A percentile compares a stretch with the other conserved stretches of the same genome.
These are phyloP conservation scores for Aurelia coerulea DNA, from an alignment of 30 jellyfish, hydroid and myxozoan genomes.

Conservation along the genomic window DNA sequence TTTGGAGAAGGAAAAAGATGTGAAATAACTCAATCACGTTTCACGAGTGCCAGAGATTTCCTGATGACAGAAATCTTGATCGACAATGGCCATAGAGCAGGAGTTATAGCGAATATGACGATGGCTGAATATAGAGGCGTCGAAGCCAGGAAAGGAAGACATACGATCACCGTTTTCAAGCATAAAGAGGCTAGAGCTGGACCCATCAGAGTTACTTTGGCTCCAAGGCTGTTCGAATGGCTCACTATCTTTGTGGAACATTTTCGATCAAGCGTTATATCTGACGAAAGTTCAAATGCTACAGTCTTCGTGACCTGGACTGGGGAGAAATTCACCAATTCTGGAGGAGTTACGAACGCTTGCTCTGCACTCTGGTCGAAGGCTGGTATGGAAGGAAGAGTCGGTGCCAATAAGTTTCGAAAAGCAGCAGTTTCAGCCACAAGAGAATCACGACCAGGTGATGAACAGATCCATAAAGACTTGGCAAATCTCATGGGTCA, in stretches of 20 bases:
- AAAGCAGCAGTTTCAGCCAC: constrained; percentile 52
- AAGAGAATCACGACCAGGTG: not conserved
- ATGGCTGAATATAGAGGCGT: constrained; percentile 10
- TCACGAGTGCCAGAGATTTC: constrained; percentile 33
- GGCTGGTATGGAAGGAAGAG: constrained; percentile 56
- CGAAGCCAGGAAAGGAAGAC: constrained; percentile 7
- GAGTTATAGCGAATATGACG: constrained; percentile 45
- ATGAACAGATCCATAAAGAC: constrained; percentile 25
- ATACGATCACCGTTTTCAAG: constrained; percentile 24
- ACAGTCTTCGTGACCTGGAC: constrained; percentile 39
- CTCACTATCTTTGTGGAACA: constrained; percentile 11
- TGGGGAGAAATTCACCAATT: constrained; percentile 22
- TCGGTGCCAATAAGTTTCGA: constrained; percentile 42
- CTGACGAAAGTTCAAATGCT: not conserved
- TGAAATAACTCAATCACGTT: constrained; percentile 27
- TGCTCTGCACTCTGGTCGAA: constrained; percentile 16
- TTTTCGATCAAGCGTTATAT: constrained; percentile 2
- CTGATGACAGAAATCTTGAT: constrained; percentile 34
- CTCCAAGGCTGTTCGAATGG: constrained; percentile 39
- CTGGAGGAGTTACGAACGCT: constrained; percentile 49
- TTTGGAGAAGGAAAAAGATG: not conserved
- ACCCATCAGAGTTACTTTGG: constrained; percentile 24
- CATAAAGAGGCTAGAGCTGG: constrained; percentile 62
- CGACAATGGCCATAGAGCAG: constrained; percentile 49
- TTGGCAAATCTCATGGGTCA: constrained; percentile 57